Base-by-base conservation (phyloP, 2,113 vertebrate genomes). In the Passer montanus region DNA sequence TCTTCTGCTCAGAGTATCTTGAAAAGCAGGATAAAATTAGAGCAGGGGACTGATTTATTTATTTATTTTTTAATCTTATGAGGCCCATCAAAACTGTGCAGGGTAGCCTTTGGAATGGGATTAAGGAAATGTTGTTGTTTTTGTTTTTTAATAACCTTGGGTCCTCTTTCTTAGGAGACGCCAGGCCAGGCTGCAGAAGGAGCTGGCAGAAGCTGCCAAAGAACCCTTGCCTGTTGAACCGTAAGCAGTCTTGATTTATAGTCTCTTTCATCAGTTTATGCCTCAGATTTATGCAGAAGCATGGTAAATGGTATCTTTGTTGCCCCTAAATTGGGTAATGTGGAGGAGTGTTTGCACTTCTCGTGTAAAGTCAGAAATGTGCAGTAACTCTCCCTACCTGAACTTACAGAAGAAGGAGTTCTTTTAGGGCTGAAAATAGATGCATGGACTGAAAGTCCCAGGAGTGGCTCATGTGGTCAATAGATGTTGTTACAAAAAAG, bases 141-240 rank as follows among this genome's bases (percentile, higher is more conserved):
- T 50, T 44, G 28, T 66, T 58, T 3, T 15, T 44, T 27, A 26
- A n/a, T 66, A 76, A 20, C 20, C 47, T 27, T 27, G 20, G 5
- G 22, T 56, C 41, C 8, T 43, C 74, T 92, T 70, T 31, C 60
- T 69, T 90, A 99, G 99, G 93, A 98, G 99, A 62, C 97, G 99
- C 75, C 99, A 99, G 81, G 99, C 99, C 50, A 99, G 98, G 69
- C 98, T 99, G 50, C 99, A 99, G 98, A 99, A 99, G 91, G 99
- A 99, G 19, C 97, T 99, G 3, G 99, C 99, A 1, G 99, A 99
- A 64, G 99, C 99, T n/a, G 99, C 99, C 6, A 99, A 99, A 84
- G 99, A 99, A 16, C 99, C 99, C 2, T 97, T 99, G 37, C 98
- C 99, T 4, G 96, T 99, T 22, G 99, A 99, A 70, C 98, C 97